Evolutionary conservation across 2,113 vertebrate species (phyloP).

Genomic region (Porphyrio hochstetteri): DNA sequence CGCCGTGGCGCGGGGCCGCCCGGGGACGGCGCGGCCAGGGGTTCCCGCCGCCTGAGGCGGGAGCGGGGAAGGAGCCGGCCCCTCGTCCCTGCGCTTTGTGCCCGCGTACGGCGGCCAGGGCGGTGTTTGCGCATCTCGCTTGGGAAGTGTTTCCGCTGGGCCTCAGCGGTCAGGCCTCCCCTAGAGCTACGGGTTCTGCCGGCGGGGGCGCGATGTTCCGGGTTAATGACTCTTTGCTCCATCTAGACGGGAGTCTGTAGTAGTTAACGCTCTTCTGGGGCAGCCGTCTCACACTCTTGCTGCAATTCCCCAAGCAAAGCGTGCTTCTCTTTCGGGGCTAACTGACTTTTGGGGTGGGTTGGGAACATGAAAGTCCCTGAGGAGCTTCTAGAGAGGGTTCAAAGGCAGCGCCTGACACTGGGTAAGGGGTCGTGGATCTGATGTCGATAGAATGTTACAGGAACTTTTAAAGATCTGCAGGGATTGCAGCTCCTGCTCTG

Average conservation of each 20-base stretch:
- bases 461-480: not conserved
- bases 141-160: not conserved
- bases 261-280: not conserved
- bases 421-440: not conserved
- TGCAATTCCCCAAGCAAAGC: no score
- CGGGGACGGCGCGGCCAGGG: not conserved
- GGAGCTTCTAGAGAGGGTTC: not conserved
- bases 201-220: fast-evolving
- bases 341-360: not conserved
- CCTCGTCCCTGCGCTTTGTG: not conserved
- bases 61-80: no score
- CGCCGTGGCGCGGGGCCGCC: not conserved
- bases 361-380: not conserved
- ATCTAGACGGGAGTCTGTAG: fast-evolving
- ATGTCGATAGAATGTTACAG: not conserved
- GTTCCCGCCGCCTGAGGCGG: not conserved
- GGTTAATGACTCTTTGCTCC: not conserved
- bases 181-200: fast-evolving
- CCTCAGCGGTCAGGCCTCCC: fast-evolving
- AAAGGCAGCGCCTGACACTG: not conserved
- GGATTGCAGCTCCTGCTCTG: fast-evolving
- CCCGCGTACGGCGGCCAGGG: fast-evolving
- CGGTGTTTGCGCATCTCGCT: fast-evolving
- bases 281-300: not conserved
- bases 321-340: no score